These are phyloP conservation scores for Porites rus DNA, from an alignment of 92 coral and sea anemone species.

Conservation along the genomic window DNA sequence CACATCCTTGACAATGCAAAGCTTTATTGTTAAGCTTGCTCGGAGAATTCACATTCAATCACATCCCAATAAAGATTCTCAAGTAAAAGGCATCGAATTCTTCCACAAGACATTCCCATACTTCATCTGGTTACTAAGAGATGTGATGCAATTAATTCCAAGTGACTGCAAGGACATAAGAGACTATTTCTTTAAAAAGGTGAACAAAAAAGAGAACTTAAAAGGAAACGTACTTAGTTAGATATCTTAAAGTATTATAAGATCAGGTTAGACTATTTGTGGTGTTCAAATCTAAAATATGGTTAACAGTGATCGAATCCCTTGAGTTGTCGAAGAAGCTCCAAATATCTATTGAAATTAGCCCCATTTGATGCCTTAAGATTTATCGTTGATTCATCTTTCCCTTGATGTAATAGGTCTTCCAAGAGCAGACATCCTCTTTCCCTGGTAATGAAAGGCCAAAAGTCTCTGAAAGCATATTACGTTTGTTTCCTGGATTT, in stretches of 20 bases:
- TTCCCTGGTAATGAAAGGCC: background rate
- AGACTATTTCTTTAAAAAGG: conserved; percentile 46
- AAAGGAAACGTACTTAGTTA: no score
- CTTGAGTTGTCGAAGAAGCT: no score
- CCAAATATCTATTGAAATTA: no score
- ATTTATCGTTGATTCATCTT: no score
- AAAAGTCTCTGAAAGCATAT: conserved; percentile 21
- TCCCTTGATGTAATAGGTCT: background rate
- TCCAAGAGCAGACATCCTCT: background rate
- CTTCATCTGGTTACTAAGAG: conserved; percentile 60
- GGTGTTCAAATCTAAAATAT: no score
- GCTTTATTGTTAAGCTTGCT: conserved; percentile 71
- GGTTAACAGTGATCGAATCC: no score
- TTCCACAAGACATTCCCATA: conserved; percentile 54
- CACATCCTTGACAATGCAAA: background rate
- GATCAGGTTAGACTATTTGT: no score
- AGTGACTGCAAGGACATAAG: conserved; percentile 21
- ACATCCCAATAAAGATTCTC: background rate
- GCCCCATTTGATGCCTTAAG: no score
- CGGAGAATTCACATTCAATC: conserved; percentile 65
- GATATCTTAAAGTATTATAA: no score
- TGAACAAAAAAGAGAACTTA: background rate
- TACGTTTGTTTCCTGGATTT: conserved; percentile 30
- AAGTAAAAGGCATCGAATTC: background rate
- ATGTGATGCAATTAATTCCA: conserved; percentile 38